Percentiles rank a stretch among this genome's conserved stretches.
Conservation (phyloP, 2,113 vertebrate species). For the Sylvia atricapilla region DNA sequence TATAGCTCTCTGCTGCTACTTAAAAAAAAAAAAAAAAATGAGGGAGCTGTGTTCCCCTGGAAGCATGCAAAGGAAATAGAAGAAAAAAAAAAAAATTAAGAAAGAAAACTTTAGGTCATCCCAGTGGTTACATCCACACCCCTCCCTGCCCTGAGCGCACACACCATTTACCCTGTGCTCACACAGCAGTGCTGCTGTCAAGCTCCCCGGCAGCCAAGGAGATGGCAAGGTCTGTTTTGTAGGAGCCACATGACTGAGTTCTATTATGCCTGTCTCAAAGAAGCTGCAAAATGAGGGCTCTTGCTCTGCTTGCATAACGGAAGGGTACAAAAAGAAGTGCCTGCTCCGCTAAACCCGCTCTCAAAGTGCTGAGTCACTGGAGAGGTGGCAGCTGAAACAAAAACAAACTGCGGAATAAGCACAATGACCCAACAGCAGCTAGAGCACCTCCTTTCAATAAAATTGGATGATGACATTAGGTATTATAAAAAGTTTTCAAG, state of each 20-base stretch:
- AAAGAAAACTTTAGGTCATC: not conserved
- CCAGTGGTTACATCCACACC: not conserved
- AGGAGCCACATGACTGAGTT: not conserved
- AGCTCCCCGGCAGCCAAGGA: not conserved
- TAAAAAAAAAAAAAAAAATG: not conserved
- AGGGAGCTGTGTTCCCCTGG: not conserved
- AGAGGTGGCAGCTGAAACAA: conserved; percentile 27
- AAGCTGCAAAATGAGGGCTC: not conserved
- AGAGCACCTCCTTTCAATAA: not conserved
- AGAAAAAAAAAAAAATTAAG: not conserved
- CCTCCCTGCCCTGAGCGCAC: not conserved
- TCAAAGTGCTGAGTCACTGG: conserved; percentile 12
- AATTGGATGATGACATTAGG: not conserved
- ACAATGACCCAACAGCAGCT: not conserved
- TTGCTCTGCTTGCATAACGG: conserved; percentile 16
- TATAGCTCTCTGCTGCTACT: not conserved
- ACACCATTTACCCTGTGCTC: not conserved
- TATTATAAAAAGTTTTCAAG: not conserved
- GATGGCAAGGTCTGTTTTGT: not conserved
- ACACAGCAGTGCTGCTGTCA: not conserved
- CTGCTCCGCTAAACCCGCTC: not conserved
- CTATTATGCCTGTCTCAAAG: not conserved
- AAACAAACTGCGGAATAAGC: conserved; percentile 30
- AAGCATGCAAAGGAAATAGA: not conserved
- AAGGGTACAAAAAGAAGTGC: conserved; percentile 1